Evolutionary conservation across 1,140 invertebrate genomes (phyloP).

Genomic region (Propsilocerus akamusi): DNA sequence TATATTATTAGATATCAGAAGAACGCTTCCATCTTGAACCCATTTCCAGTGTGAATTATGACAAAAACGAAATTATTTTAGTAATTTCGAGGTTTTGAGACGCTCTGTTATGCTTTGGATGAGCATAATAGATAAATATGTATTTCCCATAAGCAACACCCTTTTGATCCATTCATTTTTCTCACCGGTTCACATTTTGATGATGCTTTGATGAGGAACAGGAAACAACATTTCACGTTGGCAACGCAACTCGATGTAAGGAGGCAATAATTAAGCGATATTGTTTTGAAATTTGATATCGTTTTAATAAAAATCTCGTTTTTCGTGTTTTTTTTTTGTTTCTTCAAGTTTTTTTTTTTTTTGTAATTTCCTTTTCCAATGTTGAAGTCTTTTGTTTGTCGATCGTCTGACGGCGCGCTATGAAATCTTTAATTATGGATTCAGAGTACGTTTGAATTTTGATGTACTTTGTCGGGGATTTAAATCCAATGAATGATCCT

Average conservation of each 20-base stretch:
- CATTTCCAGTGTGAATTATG: too few species aligned
- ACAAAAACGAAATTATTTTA: too few species aligned
- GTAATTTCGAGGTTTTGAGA: too few species aligned
- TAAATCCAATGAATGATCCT: too few species aligned
- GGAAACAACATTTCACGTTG: neutral
- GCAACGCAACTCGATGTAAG: neutral
- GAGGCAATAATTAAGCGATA: neutral
- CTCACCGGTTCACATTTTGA: neutral
- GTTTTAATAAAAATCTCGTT: neutral
- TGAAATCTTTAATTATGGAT: neutral
- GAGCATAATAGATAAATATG: too few species aligned
- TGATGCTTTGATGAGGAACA: neutral
- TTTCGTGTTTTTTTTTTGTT: neutral
- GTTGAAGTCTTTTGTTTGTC: neutral
- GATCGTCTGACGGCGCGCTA: neutral
- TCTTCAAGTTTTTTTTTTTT: neutral
- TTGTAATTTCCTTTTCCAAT: neutral
- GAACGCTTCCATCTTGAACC: too few species aligned
- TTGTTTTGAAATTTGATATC: slow-evolving; percentile 1
- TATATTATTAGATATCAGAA: too few species aligned
- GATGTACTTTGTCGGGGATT: too few species aligned
- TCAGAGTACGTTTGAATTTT: too few species aligned
- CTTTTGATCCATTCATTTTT: neutral
- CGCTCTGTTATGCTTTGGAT: too few species aligned
- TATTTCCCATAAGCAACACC: neutral